A percentile compares a stretch with the other conserved stretches of the same genome.
phyloP scores from a whole-genome alignment of 2,113 vertebrate species.

The Antechinus stuartii region DNA sequence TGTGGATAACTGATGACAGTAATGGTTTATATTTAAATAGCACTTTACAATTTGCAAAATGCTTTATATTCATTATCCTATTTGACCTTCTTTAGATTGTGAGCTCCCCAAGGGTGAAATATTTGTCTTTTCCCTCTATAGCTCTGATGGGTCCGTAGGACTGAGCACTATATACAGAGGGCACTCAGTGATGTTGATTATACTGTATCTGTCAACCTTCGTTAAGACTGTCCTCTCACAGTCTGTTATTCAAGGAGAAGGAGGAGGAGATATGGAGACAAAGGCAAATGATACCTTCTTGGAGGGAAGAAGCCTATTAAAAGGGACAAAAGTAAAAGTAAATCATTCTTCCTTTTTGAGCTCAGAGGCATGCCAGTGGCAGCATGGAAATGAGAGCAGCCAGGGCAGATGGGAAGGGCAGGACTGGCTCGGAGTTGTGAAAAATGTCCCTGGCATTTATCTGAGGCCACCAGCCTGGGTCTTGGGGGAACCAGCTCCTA shows the following conservation, averaged over 20 bases:
- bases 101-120: neutral
- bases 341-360: neutral
- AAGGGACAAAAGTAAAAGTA: neutral
- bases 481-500: conserved; percentile 3
- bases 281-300: neutral
- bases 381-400: neutral
- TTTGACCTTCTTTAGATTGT: neutral
- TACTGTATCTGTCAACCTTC: neutral
- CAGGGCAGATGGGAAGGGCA: neutral
- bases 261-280: neutral
- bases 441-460: conserved; percentile 63
- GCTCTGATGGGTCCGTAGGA: neutral
- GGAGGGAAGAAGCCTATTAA: neutral
- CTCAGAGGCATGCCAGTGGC: neutral
- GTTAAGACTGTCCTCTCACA: neutral
- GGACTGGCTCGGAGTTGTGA: conserved; percentile 14
- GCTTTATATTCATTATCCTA: neutral
- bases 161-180: neutral
- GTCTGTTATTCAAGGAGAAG: neutral
- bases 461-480: conserved; percentile 40
- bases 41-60: neutral
- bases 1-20: neutral
- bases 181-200: neutral
- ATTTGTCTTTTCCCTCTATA: neutral
- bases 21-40: neutral